Conservation (phyloP, 2,888 invertebrate species). For the Willowsia nigromaculata region DNA sequence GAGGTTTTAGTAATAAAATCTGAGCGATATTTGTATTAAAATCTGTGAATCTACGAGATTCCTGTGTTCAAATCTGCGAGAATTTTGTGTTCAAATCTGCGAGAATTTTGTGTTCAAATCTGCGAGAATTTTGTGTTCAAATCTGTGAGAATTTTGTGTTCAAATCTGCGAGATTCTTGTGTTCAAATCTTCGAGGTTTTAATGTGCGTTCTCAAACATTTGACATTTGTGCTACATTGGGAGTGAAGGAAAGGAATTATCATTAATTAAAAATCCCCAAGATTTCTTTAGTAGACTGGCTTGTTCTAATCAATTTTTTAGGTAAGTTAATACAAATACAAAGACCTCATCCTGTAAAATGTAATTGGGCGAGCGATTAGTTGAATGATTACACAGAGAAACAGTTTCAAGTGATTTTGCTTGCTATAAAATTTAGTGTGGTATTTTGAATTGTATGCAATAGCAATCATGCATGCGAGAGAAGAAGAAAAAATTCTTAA, state of each 20-base stretch:
- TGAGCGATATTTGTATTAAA: too few species aligned
- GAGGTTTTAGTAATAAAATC: too few species aligned
- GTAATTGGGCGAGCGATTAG: not conserved
- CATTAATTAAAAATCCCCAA: constrained; percentile 42
- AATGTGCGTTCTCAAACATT: too few species aligned
- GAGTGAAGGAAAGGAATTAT: not conserved
- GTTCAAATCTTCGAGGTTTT: too few species aligned
- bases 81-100: too few species aligned
- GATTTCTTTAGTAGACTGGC: constrained; percentile 63
- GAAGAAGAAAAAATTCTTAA: not conserved
- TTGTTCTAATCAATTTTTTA: constrained; percentile 62
- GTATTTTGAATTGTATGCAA: not conserved
- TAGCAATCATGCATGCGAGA: not conserved
- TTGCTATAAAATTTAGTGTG: not conserved
- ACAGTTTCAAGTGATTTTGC: not conserved
- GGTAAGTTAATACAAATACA: constrained; percentile 10
- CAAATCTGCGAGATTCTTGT: too few species aligned
- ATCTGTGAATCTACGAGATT: too few species aligned
- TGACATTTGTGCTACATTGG: too few species aligned
- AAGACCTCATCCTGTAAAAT: not conserved
- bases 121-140: too few species aligned
- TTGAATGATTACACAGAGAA: not conserved
- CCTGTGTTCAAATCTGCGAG: too few species aligned
- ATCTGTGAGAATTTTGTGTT: too few species aligned
- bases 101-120: too few species aligned